phyloP scores from a whole-genome alignment of 2,113 vertebrate genomes.

The Mus pahari region DNA sequence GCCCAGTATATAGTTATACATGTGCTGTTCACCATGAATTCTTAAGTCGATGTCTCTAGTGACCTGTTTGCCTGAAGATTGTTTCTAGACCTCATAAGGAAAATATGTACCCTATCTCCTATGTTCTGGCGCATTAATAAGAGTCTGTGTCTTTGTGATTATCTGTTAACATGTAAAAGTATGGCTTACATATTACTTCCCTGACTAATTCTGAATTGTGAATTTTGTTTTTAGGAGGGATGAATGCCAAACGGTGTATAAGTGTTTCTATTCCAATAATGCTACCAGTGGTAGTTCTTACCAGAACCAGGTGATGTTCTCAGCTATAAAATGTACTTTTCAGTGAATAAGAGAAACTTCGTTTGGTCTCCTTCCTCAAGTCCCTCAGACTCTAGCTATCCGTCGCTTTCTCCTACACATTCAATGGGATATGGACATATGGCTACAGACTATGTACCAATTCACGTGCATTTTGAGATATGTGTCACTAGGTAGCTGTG shows the following conservation, averaged over 20 bases:
- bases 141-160: neutral
- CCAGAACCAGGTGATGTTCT: neutral
- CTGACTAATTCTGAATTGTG: neutral
- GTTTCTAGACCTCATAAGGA: neutral
- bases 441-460: fast-evolving
- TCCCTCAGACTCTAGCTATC: neutral
- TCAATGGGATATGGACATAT: neutral
- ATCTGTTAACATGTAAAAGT: neutral
- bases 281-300: neutral
- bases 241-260: neutral
- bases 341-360: neutral
- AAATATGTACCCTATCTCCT: neutral
- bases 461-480: neutral
- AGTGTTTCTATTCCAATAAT: neutral
- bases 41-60: neutral
- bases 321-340: neutral
- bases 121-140: neutral
- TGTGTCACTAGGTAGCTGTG: neutral
- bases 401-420: neutral
- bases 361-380: neutral
- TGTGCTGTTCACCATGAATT: neutral
- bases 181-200: neutral
- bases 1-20: neutral
- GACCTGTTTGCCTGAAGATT: neutral
- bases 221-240: neutral